Evolutionary conservation across 2,888 invertebrate genomes (phyloP).

Genomic region (Sphaerophoria taeniata): DNA sequence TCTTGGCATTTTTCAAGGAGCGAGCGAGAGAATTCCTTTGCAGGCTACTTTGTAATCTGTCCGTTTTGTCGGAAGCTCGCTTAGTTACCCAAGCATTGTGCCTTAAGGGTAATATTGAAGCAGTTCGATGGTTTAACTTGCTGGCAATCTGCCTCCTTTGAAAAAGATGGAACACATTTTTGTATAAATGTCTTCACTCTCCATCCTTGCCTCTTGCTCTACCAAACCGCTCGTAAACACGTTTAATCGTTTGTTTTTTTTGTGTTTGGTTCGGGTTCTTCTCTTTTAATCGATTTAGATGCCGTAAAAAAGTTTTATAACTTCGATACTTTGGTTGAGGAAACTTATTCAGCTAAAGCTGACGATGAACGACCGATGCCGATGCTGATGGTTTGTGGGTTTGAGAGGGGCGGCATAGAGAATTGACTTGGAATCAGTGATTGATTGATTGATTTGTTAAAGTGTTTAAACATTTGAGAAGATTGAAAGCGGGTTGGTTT

Average conservation of each 20-base stretch:
- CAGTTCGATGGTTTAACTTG: constrained; percentile 28
- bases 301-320: constrained; percentile 44
- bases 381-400: not conserved
- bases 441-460: constrained; percentile 60
- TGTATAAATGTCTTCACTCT: not conserved
- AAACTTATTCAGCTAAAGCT: constrained; percentile 22
- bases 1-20: constrained; percentile 56
- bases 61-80: constrained; percentile 45
- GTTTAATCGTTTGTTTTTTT: constrained; percentile 49
- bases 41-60: constrained; percentile 71
- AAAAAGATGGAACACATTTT: constrained; percentile 9
- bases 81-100: not conserved
- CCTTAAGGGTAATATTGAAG: constrained; percentile 39
- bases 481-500: not conserved
- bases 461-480: constrained; percentile 31
- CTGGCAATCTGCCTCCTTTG: constrained; percentile 42
- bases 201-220: not conserved
- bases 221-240: constrained; percentile 2
- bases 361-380: constrained; percentile 19
- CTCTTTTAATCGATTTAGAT: constrained; percentile 54
- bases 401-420: constrained; percentile 9
- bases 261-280: not conserved
- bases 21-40: constrained; percentile 33
- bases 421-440: constrained; percentile 41
- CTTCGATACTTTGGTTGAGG: constrained; percentile 1